These are phyloP conservation scores for Mamestra brassicae DNA, from an alignment of 2,888 invertebrate species.

Conservation along the genomic window DNA sequence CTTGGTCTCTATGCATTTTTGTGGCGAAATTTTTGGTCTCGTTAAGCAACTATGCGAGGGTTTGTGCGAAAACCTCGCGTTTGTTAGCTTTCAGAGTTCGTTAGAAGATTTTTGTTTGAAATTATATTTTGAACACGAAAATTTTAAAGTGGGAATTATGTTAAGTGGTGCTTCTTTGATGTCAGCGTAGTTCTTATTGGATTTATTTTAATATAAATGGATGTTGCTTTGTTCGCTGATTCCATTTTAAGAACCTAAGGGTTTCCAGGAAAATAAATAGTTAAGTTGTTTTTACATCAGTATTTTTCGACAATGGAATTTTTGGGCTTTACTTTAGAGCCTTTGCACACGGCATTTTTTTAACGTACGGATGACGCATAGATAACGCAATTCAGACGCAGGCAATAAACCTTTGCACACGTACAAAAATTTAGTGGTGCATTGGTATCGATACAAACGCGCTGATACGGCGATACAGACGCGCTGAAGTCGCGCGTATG, in stretches of 20 bases:
- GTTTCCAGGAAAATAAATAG: not conserved
- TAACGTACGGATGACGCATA: too few relatives aligned
- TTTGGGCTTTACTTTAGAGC: too few relatives aligned
- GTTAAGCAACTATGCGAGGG: slow-evolving; percentile 36
- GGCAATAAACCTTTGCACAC: too few relatives aligned
- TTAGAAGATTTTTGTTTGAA: slow-evolving; percentile 40
- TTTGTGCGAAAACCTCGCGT: slow-evolving; percentile 29
- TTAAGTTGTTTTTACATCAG: not conserved
- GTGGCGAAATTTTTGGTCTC: slow-evolving; percentile 54
- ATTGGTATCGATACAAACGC: too few relatives aligned
- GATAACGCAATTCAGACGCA: too few relatives aligned
- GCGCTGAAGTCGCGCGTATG: too few relatives aligned
- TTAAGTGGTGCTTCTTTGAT: slow-evolving; percentile 12
- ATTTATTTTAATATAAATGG: slow-evolving; percentile 1
- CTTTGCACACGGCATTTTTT: too few relatives aligned
- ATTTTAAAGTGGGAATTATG: slow-evolving; percentile 30
- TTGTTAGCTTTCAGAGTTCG: slow-evolving; percentile 35
- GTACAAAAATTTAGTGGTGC: too few relatives aligned
- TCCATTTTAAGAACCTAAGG: too few relatives aligned
- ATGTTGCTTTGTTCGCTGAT: not conserved
- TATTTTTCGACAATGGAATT: not conserved
- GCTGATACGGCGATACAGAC: too few relatives aligned
- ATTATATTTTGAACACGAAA: slow-evolving; percentile 19
- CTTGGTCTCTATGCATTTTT: slow-evolving; percentile 61
- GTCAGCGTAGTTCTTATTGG: not conserved